A percentile compares a stretch with the other conserved stretches of the same genome.
These are phyloP conservation scores for Cerceris ruficornis DNA, from an alignment of 2,888 invertebrate genomes.

Conservation along the genomic window DNA sequence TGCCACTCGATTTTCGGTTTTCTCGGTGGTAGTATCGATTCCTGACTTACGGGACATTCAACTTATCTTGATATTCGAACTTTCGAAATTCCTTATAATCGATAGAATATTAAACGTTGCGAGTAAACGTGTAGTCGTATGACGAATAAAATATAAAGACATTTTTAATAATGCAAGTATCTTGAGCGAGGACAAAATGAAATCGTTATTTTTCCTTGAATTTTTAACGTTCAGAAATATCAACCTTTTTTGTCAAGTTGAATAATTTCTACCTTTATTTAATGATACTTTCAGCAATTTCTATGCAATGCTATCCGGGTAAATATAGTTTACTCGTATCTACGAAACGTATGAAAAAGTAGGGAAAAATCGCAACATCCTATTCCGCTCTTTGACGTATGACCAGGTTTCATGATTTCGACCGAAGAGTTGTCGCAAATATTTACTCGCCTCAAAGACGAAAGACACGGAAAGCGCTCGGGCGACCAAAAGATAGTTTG, in stretches of 20 bases:
- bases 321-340: background rate
- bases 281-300: too few relatives aligned
- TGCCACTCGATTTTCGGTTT: background rate
- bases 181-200: too few relatives aligned
- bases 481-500: conserved; percentile 73
- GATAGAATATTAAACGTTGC: background rate
- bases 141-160: too few relatives aligned
- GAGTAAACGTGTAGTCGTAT: too few relatives aligned
- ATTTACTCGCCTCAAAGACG: conserved; percentile 74
- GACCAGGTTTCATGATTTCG: conserved; percentile 43
- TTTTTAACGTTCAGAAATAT: too few relatives aligned
- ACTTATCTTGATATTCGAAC: conserved; percentile 9
- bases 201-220: too few relatives aligned
- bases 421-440: conserved; percentile 67
- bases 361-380: conserved; percentile 3
- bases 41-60: background rate
- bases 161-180: too few relatives aligned
- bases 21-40: conserved; percentile 18
- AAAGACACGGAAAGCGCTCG: conserved; percentile 68
- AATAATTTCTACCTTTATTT: too few relatives aligned
- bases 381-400: conserved; percentile 27
- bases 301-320: too few relatives aligned
- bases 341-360: background rate
- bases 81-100: background rate
- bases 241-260: too few relatives aligned